Evolutionary conservation across 2,113 vertebrate species (phyloP).

Genomic region (Formicarius rufipectus): DNA sequence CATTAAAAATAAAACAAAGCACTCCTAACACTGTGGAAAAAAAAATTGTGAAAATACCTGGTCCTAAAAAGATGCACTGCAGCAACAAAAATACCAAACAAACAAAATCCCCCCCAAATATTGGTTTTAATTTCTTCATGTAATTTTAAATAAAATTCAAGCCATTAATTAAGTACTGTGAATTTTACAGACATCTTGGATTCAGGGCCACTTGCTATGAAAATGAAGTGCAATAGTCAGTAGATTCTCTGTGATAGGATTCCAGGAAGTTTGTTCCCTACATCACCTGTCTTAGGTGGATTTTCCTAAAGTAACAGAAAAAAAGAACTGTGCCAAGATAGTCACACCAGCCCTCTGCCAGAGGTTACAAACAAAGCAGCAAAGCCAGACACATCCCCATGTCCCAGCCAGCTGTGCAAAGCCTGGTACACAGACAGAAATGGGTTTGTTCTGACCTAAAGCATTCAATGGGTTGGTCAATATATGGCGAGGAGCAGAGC

Average conservation of each 20-base stretch:
- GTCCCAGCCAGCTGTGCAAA: background rate
- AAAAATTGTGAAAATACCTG: background rate
- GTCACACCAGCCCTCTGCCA: background rate
- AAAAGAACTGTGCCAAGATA: background rate
- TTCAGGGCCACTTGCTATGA: background rate
- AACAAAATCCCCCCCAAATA: background rate
- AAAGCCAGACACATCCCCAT: background rate
- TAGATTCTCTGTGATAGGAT: background rate
- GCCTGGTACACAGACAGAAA: background rate
- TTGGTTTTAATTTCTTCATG: background rate
- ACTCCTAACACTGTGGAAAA: background rate
- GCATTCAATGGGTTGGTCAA: background rate
- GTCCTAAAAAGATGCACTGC: background rate
- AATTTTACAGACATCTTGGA: background rate
- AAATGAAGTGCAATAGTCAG: background rate
- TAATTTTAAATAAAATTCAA: background rate
- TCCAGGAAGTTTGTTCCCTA: background rate
- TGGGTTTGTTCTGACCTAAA: background rate
- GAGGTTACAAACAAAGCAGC: background rate
- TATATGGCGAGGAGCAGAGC: background rate
- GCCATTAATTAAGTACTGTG: background rate
- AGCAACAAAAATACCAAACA: background rate
- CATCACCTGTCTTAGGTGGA: background rate
- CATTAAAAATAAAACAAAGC: constrained; percentile 21
- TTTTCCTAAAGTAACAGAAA: background rate